Evolutionary conservation across 2,113 vertebrate genomes (phyloP).

Genomic region (Actinemys pallida): DNA sequence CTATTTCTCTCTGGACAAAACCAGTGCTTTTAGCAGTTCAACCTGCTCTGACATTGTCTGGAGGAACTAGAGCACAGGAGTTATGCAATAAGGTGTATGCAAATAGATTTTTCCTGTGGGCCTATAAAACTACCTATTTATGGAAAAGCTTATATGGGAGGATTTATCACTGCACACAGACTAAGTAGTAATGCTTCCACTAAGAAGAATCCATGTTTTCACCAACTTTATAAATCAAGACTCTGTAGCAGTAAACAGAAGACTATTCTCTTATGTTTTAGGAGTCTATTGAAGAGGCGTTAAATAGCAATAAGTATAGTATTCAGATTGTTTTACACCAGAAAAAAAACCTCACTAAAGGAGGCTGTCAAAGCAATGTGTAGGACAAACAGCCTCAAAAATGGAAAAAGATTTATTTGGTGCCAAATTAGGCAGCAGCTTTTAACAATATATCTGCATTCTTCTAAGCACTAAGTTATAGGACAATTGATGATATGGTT

Average conservation of each 20-base stretch:
- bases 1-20: constrained; percentile 49
- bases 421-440: constrained; percentile 22
- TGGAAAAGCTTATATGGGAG: constrained; percentile 71
- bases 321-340: constrained; percentile 15
- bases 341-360: background rate
- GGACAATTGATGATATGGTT: constrained; percentile 28
- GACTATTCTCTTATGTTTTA: constrained; percentile 40
- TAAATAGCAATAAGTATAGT: constrained; percentile 23
- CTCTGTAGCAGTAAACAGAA: constrained; percentile 19
- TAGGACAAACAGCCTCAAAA: constrained; percentile 58
- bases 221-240: constrained; percentile 65
- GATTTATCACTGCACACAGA: constrained; percentile 71
- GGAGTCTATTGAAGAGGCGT: constrained; percentile 24
- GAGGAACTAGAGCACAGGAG: constrained; percentile 48
- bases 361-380: constrained; percentile 22
- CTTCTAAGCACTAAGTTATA: background rate
- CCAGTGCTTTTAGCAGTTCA: constrained; percentile 25
- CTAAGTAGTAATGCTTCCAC: constrained; percentile 64
- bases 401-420: constrained; percentile 10
- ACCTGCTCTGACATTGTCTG: constrained; percentile 25
- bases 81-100: constrained; percentile 53
- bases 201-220: constrained; percentile 76
- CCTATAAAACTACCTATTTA: constrained; percentile 61
- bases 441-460: constrained; percentile 28
- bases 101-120: constrained; percentile 65